Percentiles rank a stretch among this genome's conserved stretches.
Conservation (phyloP, 2,113 vertebrate genomes). For the Pollimyrus isidori region DNA sequence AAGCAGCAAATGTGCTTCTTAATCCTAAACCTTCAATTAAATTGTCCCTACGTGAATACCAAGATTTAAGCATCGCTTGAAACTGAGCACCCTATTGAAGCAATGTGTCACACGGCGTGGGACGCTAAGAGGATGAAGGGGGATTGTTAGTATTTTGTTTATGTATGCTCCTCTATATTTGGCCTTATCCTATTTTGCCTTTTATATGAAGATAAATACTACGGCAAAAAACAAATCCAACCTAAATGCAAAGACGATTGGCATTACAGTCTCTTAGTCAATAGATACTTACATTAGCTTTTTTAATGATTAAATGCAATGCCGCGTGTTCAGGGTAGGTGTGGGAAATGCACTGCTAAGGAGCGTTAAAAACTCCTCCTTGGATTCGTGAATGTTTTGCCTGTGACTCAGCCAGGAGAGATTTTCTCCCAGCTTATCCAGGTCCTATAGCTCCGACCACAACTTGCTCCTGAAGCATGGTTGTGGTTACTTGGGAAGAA, state of each 20-base stretch:
- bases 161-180: neutral
- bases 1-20: constrained; percentile 9
- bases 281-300: neutral
- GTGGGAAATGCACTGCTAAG: neutral
- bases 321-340: neutral
- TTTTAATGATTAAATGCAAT: neutral
- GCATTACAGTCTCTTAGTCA: neutral
- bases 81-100: neutral
- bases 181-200: neutral
- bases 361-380: neutral
- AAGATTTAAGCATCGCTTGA: neutral
- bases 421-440: neutral
- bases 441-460: neutral
- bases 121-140: neutral
- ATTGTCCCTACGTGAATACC: neutral
- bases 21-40: constrained; percentile 4
- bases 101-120: neutral
- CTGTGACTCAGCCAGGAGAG: neutral
- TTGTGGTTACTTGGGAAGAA: neutral
- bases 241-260: neutral
- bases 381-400: neutral
- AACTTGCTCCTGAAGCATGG: neutral
- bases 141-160: neutral
- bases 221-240: neutral
- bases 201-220: neutral